These are phyloP conservation scores for Spheniscus humboldti DNA, from an alignment of 2,797 vertebrate species.

Conservation along the genomic window DNA sequence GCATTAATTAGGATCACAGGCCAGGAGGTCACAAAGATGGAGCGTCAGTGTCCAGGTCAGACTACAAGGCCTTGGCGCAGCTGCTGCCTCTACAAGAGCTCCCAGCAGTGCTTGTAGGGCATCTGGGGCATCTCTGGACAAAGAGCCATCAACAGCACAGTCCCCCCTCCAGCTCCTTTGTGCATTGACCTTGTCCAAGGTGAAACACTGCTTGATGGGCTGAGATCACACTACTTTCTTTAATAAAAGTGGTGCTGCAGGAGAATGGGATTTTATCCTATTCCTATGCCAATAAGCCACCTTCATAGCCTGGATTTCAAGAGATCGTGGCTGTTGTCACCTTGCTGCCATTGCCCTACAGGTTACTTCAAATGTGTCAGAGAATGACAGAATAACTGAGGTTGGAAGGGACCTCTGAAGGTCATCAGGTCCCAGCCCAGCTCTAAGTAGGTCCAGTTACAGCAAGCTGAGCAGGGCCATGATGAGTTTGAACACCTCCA, in stretches of 20 bases:
- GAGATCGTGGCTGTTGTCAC: background rate
- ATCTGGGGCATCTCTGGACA: background rate
- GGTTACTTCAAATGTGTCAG: background rate
- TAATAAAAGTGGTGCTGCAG: background rate
- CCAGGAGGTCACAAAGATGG: background rate
- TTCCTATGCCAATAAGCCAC: background rate
- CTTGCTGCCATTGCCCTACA: background rate
- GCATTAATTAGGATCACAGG: background rate
- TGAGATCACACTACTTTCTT: background rate
- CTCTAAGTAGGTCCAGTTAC: background rate
- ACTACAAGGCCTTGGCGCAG: background rate
- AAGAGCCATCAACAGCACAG: background rate
- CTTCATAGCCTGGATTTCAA: background rate
- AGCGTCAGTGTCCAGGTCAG: background rate
- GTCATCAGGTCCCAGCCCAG: background rate
- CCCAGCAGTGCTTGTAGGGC: background rate
- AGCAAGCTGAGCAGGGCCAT: background rate
- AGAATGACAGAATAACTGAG: background rate
- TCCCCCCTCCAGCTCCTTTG: background rate
- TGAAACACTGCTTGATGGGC: background rate
- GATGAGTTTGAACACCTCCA: background rate
- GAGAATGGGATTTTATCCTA: background rate
- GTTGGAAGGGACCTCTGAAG: background rate
- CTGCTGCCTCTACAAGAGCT: background rate
- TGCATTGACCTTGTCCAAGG: background rate